phyloP scores from a whole-genome alignment of 2,113 vertebrate species.

The Eulemur rufifrons region DNA sequence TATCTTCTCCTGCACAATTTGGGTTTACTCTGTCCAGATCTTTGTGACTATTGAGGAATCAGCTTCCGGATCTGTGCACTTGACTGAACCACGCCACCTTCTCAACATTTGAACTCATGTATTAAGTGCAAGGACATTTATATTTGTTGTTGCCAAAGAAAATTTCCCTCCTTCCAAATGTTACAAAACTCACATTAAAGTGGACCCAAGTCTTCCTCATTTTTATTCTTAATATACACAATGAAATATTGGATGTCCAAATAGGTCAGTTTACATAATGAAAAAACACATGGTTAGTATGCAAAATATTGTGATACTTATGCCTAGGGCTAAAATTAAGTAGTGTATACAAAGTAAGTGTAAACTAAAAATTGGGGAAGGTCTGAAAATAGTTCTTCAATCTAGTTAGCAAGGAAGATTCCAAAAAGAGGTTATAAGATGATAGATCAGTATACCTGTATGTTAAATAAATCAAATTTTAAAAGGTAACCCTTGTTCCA shows the following conservation, averaged over 20 bases:
- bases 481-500: neutral
- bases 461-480: neutral
- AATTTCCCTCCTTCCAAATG: neutral
- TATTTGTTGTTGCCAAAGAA: neutral
- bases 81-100: neutral
- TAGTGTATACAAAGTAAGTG: neutral
- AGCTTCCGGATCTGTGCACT: neutral
- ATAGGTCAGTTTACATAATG: neutral
- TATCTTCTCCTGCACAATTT: slow-evolving; percentile 1
- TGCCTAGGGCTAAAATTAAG: neutral
- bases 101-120: slow-evolving; percentile 32
- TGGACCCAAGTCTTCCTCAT: neutral
- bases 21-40: neutral
- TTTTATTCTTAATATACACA: neutral
- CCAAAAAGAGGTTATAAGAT: neutral
- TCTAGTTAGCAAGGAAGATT: neutral
- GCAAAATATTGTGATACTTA: neutral
- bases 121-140: slow-evolving; percentile 42
- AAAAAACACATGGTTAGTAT: neutral
- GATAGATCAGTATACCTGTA: neutral
- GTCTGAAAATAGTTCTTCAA: neutral
- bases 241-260: neutral
- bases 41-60: slow-evolving; percentile 42
- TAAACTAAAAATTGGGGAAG: neutral
- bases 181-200: slow-evolving; percentile 5